Percentiles rank a stretch among this genome's conserved stretches.
These are phyloP conservation scores for Deroplatys truncata DNA, from an alignment of 2,888 invertebrate species.

Conservation along the genomic window DNA sequence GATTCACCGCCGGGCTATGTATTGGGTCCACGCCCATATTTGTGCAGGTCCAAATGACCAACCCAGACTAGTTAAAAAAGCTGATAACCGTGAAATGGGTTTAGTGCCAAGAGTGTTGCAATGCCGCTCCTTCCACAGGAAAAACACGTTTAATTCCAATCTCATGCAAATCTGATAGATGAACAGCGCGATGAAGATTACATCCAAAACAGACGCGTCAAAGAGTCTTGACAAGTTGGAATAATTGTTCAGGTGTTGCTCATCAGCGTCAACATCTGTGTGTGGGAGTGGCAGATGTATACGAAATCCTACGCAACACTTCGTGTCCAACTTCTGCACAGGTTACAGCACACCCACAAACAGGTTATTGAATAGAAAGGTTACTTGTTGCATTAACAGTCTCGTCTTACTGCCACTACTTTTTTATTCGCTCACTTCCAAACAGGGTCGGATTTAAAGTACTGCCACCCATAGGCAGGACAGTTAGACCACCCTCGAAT, in stretches of 20 bases:
- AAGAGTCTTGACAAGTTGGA: too few relatives aligned
- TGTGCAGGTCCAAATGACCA: background rate
- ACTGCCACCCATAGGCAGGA: too few relatives aligned
- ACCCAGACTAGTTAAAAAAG: background rate
- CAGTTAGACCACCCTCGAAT: too few relatives aligned
- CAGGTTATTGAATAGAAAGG: background rate
- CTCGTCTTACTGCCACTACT: background rate
- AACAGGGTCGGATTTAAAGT: too few relatives aligned
- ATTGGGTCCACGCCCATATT: background rate
- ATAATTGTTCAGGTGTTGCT: background rate
- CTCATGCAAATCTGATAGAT: background rate
- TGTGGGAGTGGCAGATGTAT: background rate
- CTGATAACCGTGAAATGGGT: background rate
- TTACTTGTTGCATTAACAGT: background rate
- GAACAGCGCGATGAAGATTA: background rate
- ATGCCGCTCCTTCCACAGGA: background rate
- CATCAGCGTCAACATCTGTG: background rate
- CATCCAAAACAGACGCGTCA: background rate
- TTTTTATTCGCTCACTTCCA: too few relatives aligned
- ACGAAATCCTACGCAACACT: too few relatives aligned
- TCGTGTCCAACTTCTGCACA: background rate
- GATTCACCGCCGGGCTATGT: background rate
- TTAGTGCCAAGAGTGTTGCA: background rate
- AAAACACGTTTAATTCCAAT: background rate
- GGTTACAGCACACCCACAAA: background rate